Base-by-base conservation (phyloP, 2,113 vertebrate genomes). In the Silurus glanis region DNA sequence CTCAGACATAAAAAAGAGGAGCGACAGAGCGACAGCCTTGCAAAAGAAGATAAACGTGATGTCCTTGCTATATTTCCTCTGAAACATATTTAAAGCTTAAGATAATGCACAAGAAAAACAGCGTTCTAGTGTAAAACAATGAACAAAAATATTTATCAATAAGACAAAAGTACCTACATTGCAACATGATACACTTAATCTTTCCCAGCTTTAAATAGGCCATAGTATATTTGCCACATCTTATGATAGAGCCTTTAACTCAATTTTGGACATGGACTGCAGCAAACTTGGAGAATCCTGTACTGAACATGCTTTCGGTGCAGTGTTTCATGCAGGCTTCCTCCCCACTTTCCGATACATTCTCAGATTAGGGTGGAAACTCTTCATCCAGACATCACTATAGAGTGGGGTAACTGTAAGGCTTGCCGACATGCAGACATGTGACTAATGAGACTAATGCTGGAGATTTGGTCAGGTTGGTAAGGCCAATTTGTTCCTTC, bases 1-100 rank as follows among this genome's bases (percentile, higher is more conserved):
- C 91, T 93, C 86, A 83, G 80, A 92, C 89, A 80, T n/a, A 71
- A 51, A 81, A 37, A 56, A 58, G 84, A 81, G 66, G 28, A 59
- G 55, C 58, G 14, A 79, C 75, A 58, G 74, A 80, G 37, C 10
- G 56, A 80, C 17, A 61, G 71, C 71, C 87, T 8, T 83, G 61
- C 51, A 83, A 83, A 67, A 80, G 49, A 53, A 83, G 84, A 86
- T 79, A 80, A 82, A 81, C 69, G 28, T 67, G 51, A 85, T 69
- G 83, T 5, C 87, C 76, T 45, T 79, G 62, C 62, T 16, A 17
- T 45, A 37, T 76, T 82, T 49, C 6, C 69, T 7, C 69, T 21
- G 1, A 85, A 81, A 84, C 58, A 61, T 67, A 13, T 59, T 69
- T 72, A 53, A 67, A 62, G 84, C 64, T 80, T 9, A 16, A 51